These are phyloP conservation scores for Nectonema munidae DNA, from an alignment of 2,888 invertebrate species.

Conservation along the genomic window DNA sequence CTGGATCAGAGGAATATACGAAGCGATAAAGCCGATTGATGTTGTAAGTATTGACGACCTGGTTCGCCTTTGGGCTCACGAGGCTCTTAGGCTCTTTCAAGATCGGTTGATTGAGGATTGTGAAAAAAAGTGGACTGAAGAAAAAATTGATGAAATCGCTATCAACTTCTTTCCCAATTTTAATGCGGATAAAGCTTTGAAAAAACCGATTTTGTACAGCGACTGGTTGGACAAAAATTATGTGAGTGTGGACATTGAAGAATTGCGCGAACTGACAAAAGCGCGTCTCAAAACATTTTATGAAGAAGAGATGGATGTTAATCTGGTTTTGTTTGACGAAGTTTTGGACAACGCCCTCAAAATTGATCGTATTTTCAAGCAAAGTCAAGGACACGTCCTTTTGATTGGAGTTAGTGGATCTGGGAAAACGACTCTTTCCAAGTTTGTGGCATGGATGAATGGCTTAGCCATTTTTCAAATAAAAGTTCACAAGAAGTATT, in stretches of 20 bases:
- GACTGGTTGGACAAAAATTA: conserved; percentile 98
- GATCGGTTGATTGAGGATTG: conserved; percentile 50
- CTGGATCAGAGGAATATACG: conserved; percentile 96
- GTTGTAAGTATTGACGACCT: conserved; percentile 60
- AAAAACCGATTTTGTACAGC: conserved; percentile 73
- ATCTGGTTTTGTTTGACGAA: conserved; percentile 84
- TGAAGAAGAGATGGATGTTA: conserved; percentile 93
- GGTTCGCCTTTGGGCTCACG: conserved; percentile 94
- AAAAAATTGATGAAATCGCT: conserved; percentile 66
- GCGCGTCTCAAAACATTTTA: conserved; percentile 89
- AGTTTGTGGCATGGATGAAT: conserved; percentile 99
- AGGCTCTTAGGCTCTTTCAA: conserved; percentile 82
- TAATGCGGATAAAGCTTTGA: conserved; percentile 47
- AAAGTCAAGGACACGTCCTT: conserved; percentile 65
- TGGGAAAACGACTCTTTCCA: conserved; percentile 86
- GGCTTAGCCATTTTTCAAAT: conserved; percentile 95
- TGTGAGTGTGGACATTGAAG: conserved; percentile 67
- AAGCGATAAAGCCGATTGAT: conserved; percentile 76
- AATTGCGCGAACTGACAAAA: conserved; percentile 72
- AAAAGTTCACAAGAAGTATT: conserved; percentile 94
- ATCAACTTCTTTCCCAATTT: conserved; percentile 57
- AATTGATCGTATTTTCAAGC: conserved; percentile 92
- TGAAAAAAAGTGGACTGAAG: conserved; percentile 87
- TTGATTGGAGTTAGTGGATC: conserved; percentile 94
- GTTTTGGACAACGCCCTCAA: conserved; percentile 86